These are phyloP conservation scores for Micrastur ruficollis DNA, from an alignment of 2,797 vertebrate species.

Conservation along the genomic window DNA sequence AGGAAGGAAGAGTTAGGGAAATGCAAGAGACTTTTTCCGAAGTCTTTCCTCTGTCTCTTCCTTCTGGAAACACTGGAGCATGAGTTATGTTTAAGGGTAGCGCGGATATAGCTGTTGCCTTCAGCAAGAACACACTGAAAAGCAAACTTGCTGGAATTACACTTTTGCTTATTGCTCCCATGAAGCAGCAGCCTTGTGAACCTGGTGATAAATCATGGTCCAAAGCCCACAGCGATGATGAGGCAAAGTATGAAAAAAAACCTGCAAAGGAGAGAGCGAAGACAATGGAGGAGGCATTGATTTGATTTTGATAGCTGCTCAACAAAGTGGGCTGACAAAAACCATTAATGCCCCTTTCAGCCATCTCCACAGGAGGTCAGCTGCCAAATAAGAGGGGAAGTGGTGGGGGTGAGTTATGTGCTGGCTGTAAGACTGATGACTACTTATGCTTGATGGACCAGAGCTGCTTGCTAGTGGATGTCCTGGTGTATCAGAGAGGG, in stretches of 20 bases:
- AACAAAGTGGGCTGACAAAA: conserved; percentile 83
- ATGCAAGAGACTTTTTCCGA: neutral
- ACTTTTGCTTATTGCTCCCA: conserved; percentile 37
- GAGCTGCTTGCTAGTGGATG: conserved; percentile 50
- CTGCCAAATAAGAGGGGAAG: conserved; percentile 54
- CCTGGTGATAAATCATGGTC: conserved; percentile 31
- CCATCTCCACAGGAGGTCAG: conserved; percentile 75
- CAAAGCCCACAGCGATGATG: neutral
- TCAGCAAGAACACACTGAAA: neutral
- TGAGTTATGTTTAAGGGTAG: conserved; percentile 2
- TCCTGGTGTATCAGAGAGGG: conserved; percentile 21
- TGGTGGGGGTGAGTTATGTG: conserved; percentile 49
- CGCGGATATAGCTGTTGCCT: neutral
- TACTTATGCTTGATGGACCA: conserved; percentile 66
- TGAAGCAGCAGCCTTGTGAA: conserved; percentile 24
- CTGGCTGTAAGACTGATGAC: conserved; percentile 75
- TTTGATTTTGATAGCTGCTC: conserved; percentile 85
- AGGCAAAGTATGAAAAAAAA: conserved; percentile 2
- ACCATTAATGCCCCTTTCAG: conserved; percentile 80
- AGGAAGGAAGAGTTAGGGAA: neutral
- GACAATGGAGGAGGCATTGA: conserved; percentile 75
- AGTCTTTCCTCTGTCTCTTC: neutral
- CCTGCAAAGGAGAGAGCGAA: neutral
- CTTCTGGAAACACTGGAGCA: neutral
- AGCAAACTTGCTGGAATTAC: conserved; percentile 44